Conservation (phyloP, 2,888 invertebrate species). For the Caenorhabditis auriculariae region DNA sequence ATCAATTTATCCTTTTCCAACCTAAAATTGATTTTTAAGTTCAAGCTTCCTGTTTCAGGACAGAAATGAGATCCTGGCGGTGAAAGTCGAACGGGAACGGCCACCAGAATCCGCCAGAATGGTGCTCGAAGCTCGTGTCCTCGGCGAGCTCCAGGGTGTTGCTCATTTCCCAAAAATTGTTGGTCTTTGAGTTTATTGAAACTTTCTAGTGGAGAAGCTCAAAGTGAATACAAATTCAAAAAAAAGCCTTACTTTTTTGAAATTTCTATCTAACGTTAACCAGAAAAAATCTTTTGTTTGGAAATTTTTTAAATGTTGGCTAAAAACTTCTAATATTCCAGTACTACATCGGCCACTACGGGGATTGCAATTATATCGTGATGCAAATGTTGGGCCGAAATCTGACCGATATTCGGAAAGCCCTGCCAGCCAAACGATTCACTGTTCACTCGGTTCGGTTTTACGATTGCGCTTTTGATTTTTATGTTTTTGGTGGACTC, state of each 20-base stretch:
- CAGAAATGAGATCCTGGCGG: slow-evolving; percentile 37
- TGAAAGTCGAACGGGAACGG: slow-evolving; percentile 52
- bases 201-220: background rate
- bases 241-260: background rate
- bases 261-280: background rate
- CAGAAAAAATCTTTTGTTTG: background rate
- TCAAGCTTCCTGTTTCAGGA: no score
- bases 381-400: slow-evolving; percentile 60
- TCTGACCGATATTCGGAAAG: slow-evolving; percentile 50
- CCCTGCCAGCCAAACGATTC: slow-evolving; percentile 22
- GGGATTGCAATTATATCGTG: slow-evolving; percentile 49
- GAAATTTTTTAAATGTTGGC: background rate
- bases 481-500: no score
- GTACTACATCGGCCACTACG: slow-evolving; percentile 41
- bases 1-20: no score
- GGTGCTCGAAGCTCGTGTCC: slow-evolving; percentile 53
- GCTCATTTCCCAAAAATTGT: slow-evolving; percentile 40
- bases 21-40: no score
- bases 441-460: slow-evolving; percentile 27
- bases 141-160: slow-evolving; percentile 35
- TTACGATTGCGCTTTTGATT: no score
- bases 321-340: slow-evolving; percentile 14
- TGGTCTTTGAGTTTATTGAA: background rate
- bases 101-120: slow-evolving; percentile 48
- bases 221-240: background rate